Percentiles rank a stretch among this genome's conserved stretches.
Conservation (phyloP, 2,113 vertebrate genomes). For the Otus sunia region DNA sequence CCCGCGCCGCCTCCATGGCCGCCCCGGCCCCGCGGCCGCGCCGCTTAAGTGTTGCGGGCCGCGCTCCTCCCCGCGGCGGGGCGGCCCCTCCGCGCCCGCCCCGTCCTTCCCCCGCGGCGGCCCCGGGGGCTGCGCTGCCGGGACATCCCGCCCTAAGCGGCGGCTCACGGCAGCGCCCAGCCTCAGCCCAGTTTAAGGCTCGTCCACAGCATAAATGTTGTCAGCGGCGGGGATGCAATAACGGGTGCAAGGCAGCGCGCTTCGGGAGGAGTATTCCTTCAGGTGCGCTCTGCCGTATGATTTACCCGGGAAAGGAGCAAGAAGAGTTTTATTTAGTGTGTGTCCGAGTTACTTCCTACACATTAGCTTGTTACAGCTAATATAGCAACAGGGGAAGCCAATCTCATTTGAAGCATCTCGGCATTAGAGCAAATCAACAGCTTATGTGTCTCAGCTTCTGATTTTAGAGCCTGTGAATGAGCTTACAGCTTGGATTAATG, state of each 20-base stretch:
- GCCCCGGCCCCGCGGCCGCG: fast-evolving
- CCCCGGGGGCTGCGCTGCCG: fast-evolving
- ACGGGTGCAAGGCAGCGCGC: fast-evolving
- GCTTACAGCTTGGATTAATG: conserved; percentile 30
- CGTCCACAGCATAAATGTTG: fast-evolving
- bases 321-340: fast-evolving
- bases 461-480: conserved; percentile 40
- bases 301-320: fast-evolving
- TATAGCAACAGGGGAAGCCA: background rate
- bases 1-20: background rate
- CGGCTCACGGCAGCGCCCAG: fast-evolving
- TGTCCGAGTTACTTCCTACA: fast-evolving
- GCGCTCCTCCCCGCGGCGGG: background rate
- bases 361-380: background rate
- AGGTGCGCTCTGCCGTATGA: fast-evolving
- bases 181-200: fast-evolving
- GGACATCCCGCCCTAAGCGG: fast-evolving
- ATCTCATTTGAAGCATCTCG: background rate
- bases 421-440: conserved; percentile 5
- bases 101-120: background rate
- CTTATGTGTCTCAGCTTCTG: conserved; percentile 38
- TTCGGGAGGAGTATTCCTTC: fast-evolving
- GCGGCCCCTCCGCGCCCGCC: background rate
- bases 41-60: background rate
- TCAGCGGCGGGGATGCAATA: background rate